phyloP scores from a whole-genome alignment of 2,113 vertebrate genomes.

The Nothocercus nigrocapillus region DNA sequence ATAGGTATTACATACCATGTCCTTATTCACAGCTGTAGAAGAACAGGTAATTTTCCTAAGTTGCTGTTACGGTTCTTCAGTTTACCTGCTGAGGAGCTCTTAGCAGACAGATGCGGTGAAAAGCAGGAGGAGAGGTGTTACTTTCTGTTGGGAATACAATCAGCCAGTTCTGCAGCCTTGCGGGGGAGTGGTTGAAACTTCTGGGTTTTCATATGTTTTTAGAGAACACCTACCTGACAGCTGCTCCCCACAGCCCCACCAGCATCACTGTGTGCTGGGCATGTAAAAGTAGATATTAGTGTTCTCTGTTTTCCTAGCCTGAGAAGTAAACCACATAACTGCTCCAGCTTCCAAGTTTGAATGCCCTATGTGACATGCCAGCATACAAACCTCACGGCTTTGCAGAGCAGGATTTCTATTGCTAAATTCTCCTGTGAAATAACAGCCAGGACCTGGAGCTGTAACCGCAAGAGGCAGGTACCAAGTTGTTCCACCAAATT shows the following conservation, averaged over 20 bases:
- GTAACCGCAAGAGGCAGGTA: neutral
- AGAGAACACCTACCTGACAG: neutral
- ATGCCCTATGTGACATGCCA: neutral
- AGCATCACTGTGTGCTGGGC: neutral
- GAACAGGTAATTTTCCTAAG: conserved; percentile 1
- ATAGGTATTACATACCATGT: fast-evolving
- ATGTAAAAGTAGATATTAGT: neutral
- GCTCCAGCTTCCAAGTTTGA: neutral
- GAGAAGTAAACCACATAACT: neutral
- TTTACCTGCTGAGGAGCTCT: neutral
- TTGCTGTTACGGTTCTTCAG: neutral
- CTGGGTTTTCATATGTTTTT: neutral
- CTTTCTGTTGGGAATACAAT: neutral
- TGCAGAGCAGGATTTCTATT: neutral
- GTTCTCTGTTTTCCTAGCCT: neutral
- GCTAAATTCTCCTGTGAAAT: neutral
- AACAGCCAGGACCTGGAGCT: neutral
- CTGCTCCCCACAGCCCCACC: neutral
- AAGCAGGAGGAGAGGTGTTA: neutral
- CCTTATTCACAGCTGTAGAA: neutral
- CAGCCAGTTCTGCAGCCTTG: neutral
- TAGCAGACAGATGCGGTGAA: neutral
- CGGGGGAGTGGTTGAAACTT: neutral
- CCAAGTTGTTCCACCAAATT: neutral
- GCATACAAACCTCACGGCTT: neutral